Percentiles rank a stretch among this genome's conserved stretches.
These are phyloP conservation scores for Todus mexicanus DNA, from an alignment of 2,797 vertebrate genomes.

Conservation along the genomic window DNA sequence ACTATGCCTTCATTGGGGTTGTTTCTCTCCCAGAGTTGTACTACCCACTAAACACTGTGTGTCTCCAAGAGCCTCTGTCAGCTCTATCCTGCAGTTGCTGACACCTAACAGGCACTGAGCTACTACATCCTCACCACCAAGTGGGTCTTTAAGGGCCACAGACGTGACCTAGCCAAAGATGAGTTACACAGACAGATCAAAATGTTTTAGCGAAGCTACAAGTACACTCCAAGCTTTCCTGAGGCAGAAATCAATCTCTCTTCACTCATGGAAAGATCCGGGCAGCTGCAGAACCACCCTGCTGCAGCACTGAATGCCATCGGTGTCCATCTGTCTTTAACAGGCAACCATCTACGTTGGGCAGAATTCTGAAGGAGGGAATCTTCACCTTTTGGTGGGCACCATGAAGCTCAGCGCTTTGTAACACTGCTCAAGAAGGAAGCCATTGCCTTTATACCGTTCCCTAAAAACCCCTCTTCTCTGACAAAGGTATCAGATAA, in stretches of 20 bases:
- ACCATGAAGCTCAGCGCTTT: neutral
- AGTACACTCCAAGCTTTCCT: conserved; percentile 26
- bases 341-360: neutral
- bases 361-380: neutral
- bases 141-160: neutral
- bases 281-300: neutral
- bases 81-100: neutral
- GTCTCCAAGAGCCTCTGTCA: neutral
- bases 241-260: conserved; percentile 43
- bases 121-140: neutral
- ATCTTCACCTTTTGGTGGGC: neutral
- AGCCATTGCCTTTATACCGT: neutral
- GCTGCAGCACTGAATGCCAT: neutral
- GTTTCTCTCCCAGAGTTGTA: neutral
- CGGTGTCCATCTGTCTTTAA: neutral
- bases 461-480: neutral
- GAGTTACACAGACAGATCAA: neutral
- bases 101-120: neutral
- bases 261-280: neutral
- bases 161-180: neutral
- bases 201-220: neutral
- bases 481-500: neutral
- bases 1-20: neutral
- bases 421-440: neutral
- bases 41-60: neutral